These are phyloP conservation scores for Conchocele bisecta DNA, from an alignment of 2,888 invertebrate genomes.

Conservation along the genomic window DNA sequence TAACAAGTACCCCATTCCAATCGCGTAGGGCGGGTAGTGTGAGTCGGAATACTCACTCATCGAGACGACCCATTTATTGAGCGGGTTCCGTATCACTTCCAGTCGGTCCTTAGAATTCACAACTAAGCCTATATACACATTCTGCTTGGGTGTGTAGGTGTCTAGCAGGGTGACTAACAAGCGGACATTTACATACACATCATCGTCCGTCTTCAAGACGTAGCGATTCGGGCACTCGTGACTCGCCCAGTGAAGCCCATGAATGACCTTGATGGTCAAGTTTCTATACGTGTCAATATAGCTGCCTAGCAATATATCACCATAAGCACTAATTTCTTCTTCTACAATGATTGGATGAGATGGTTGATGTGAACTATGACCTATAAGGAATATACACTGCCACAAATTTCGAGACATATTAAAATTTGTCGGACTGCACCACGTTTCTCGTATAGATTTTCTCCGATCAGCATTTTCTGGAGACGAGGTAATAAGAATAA, in stretches of 20 bases:
- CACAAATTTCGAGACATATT: slow-evolving; percentile 57
- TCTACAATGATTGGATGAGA: slow-evolving; percentile 35
- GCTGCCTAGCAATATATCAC: slow-evolving; percentile 77
- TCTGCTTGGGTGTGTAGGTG: slow-evolving; percentile 52
- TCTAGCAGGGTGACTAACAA: slow-evolving; percentile 64
- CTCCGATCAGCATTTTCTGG: slow-evolving; percentile 68
- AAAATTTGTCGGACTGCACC: slow-evolving; percentile 66
- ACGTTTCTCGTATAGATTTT: slow-evolving; percentile 69
- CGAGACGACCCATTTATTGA: slow-evolving; percentile 77
- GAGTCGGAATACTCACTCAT: slow-evolving; percentile 65
- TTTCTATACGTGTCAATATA: slow-evolving; percentile 80
- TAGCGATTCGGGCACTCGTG: slow-evolving; percentile 66
- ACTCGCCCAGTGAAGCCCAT: slow-evolving; percentile 75
- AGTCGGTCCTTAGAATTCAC: slow-evolving; percentile 57
- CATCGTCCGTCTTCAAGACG: slow-evolving; percentile 80
- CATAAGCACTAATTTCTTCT: slow-evolving; percentile 57
- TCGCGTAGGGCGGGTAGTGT: slow-evolving; percentile 79
- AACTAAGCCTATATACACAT: slow-evolving; percentile 79
- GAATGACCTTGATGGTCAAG: slow-evolving; percentile 77
- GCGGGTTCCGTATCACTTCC: slow-evolving; percentile 73
- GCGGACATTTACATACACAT: slow-evolving; percentile 78
- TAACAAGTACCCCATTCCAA: slow-evolving; percentile 80
- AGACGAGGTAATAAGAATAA: slow-evolving; percentile 73
- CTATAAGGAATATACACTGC: slow-evolving; percentile 77
- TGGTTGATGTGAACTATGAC: slow-evolving; percentile 46